These are phyloP conservation scores for Salvelinus fontinalis DNA, from an alignment of 2,113 vertebrate genomes.

Conservation along the genomic window DNA sequence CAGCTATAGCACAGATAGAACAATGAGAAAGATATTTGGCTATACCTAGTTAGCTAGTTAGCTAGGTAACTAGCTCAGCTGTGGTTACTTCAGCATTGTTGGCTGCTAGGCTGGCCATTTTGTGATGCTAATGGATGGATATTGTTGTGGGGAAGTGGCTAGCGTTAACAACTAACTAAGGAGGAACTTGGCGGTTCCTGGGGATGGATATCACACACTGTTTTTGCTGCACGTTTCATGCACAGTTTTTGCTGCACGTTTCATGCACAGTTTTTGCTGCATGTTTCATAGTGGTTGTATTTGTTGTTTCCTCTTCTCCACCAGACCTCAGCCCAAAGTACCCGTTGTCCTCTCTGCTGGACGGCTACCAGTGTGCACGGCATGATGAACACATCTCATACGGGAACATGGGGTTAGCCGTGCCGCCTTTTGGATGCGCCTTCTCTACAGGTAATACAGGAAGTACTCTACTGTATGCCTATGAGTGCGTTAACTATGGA, in stretches of 20 bases:
- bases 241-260: background rate
- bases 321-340: constrained; percentile 67
- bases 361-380: constrained; percentile 77
- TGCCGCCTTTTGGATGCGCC: constrained; percentile 92
- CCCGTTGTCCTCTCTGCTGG: constrained; percentile 82
- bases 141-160: no score
- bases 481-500: background rate
- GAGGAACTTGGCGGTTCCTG: no score
- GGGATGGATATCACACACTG: no score
- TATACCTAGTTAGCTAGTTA: no score
- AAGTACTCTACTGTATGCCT: background rate
- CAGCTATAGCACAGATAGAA: no score
- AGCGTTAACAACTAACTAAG: no score
- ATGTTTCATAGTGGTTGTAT: background rate
- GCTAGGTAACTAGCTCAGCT: no score
- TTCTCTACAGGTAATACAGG: constrained; percentile 84
- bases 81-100: no score
- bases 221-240: background rate
- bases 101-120: no score
- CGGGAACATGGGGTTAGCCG: constrained; percentile 78
- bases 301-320: constrained; percentile 47
- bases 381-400: constrained; percentile 87
- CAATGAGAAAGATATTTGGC: background rate
- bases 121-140: no score
- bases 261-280: no score